phyloP scores from a whole-genome alignment of 2,888 invertebrate species.

The Megaustenia siamemsis region DNA sequence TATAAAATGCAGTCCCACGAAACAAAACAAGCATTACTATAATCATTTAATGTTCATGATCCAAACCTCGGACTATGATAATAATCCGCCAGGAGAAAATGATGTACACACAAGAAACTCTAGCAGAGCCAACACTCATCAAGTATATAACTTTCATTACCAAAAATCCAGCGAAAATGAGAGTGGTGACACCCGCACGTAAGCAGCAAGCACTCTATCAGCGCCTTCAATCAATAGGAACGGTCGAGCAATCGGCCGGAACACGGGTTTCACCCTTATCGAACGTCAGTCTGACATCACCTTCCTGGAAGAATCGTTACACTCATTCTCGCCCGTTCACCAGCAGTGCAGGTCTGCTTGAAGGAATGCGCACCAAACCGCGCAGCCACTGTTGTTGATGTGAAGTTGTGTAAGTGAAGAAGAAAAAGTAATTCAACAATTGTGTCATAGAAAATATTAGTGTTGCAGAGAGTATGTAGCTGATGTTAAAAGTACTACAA shows the following conservation, averaged over 20 bases:
- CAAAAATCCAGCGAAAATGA: constrained; percentile 10
- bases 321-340: constrained; percentile 12
- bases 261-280: constrained; percentile 28
- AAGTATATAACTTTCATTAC: no score
- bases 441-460: no score
- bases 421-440: no score
- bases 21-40: no score
- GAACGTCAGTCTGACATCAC: constrained; percentile 23
- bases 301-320: constrained; percentile 7
- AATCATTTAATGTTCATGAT: no score
- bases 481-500: no score
- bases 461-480: no score
- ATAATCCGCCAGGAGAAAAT: neutral
- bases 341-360: neutral
- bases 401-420: no score
- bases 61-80: no score
- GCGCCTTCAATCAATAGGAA: constrained; percentile 21
- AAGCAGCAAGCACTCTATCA: neutral
- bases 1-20: no score
- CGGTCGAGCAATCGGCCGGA: constrained; percentile 37
- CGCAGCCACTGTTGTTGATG: no score
- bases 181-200: neutral
- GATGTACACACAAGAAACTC: neutral
- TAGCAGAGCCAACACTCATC: neutral
- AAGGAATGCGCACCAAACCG: neutral